phyloP scores from a whole-genome alignment of 2,113 vertebrate genomes.

The Parus major region DNA sequence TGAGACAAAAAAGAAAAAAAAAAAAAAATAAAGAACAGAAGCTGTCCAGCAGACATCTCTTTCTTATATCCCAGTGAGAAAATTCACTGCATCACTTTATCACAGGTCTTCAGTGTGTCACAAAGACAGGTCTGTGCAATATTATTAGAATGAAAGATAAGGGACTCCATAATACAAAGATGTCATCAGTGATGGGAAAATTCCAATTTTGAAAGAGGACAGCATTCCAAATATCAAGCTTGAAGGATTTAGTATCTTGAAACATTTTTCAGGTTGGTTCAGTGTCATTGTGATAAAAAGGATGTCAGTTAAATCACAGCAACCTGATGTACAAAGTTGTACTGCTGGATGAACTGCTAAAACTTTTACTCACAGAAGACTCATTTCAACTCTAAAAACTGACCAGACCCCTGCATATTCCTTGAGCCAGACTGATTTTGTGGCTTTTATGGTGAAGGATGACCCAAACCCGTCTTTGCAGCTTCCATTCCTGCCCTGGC shows the following conservation, averaged over 20 bases:
- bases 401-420: neutral
- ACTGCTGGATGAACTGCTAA: neutral
- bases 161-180: conserved; percentile 35
- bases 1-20: neutral
- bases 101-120: conserved; percentile 23
- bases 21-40: neutral
- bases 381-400: neutral
- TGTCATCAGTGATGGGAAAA: conserved; percentile 42
- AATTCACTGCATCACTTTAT: conserved; percentile 54
- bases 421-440: neutral
- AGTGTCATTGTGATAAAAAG: conserved; percentile 49
- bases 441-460: neutral
- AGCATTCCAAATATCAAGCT: conserved; percentile 48
- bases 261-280: conserved; percentile 59
- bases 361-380: neutral
- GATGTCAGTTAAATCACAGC: conserved; percentile 50
- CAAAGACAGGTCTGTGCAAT: conserved; percentile 25
- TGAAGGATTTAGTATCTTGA: conserved; percentile 61
- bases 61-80: conserved; percentile 12
- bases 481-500: neutral
- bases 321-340: conserved; percentile 22
- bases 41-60: neutral
- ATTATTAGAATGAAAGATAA: conserved; percentile 55
- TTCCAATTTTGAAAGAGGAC: conserved; percentile 48
- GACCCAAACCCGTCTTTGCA: neutral